Base-by-base conservation (phyloP, 2,113 vertebrate genomes). In the Sorex fumeus region DNA sequence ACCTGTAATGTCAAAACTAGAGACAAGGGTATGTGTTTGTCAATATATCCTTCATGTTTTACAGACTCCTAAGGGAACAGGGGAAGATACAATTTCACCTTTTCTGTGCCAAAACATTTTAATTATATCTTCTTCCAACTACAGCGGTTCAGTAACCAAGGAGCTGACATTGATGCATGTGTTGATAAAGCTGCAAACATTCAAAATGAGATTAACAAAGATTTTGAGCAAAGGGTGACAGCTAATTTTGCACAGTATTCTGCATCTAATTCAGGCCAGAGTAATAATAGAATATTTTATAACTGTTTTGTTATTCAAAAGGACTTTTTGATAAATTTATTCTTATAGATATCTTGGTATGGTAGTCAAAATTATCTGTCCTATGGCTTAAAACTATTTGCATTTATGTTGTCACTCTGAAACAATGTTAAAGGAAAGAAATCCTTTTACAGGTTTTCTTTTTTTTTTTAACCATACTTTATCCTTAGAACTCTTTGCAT, bases 141-240 rank as follows among this genome's bases (percentile, higher is more conserved):
- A 99, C 98, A 98, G 98, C 98, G 98, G 98, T 99, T 99, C 99
- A 98, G 99, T 99, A 99, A 99, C 99, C 99, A 99, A 99, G 99
- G 98, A 99, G 98, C 98, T 99, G 99, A 99, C 99, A 99, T 99
- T 99, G 99, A 99, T 99, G 99, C 99, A 99, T 99, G 99, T 99
- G 99, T 99, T 99, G 99, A 99, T 99, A 99, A 99, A 99, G 99
- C 99, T 98, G 98, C 99, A 99, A 99, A 99, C 99, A 99, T 99
- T 99, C 99, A 99, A 99, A 99, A 99, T 99, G 98, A 99, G 99
- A 99, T 99, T 99, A 99, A 99, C 99, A 99, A 99, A 99, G 99
- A 99, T 99, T 99, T 99, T 99, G 99, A 99, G 99, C 98, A 99
- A 99, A 99, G 98, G 98, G 98, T 99, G 99, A 99, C 99, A 99